phyloP scores from a whole-genome alignment of 2,888 invertebrate genomes.

The Zeuzera pyrina region DNA sequence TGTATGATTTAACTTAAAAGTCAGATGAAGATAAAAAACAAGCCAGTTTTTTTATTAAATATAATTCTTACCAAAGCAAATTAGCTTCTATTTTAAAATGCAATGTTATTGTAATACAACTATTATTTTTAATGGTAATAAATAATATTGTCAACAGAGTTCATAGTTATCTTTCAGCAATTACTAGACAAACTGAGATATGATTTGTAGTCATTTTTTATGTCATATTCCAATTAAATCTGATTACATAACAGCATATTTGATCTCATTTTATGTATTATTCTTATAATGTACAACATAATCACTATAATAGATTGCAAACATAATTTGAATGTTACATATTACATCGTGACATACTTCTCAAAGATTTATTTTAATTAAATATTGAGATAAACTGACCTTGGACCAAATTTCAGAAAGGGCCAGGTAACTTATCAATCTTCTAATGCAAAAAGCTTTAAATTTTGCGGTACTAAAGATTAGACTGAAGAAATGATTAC shows the following conservation, averaged over 20 bases:
- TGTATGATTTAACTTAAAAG: no score
- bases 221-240: conserved; percentile 34
- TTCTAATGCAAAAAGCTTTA: conserved; percentile 60
- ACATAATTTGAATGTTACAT: conserved; percentile 29
- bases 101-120: background rate
- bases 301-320: conserved; percentile 30
- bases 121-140: no score
- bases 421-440: conserved; percentile 38
- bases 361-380: conserved; percentile 21
- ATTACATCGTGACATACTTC: conserved; percentile 21
- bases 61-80: no score
- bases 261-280: conserved; percentile 66
- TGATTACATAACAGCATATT: conserved; percentile 45
- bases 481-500: conserved; percentile 66
- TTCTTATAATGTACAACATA: conserved; percentile 40
- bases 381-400: conserved; percentile 22
- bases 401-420: conserved; percentile 51
- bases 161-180: no score
- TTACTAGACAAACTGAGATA: no score
- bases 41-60: no score
- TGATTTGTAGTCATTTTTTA: conserved; percentile 13
- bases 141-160: no score
- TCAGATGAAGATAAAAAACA: no score
- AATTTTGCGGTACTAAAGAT: conserved; percentile 55
- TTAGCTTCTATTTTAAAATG: background rate